A percentile compares a stretch with the other conserved stretches of the same genome.
Conservation (phyloP, 1,140 invertebrate species). For the Aradophagus sp. region DNA sequence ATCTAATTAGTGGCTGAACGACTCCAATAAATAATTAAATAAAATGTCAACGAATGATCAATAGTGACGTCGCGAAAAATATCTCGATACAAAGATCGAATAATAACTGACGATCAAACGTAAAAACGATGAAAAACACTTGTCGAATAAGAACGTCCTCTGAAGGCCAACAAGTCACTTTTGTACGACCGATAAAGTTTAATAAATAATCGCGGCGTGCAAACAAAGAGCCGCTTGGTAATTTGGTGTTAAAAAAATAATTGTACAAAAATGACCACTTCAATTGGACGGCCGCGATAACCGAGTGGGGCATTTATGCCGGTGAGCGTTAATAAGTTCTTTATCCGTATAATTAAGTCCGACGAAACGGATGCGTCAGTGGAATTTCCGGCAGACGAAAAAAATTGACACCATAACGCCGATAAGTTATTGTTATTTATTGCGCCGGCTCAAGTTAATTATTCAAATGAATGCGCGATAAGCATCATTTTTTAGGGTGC, state of each 20-base stretch:
- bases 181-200: slow-evolving; percentile 21
- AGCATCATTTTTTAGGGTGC: slow-evolving; percentile 36
- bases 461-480: slow-evolving; percentile 49
- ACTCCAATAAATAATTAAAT: too few species aligned
- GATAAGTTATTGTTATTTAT: slow-evolving; percentile 55
- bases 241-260: background rate
- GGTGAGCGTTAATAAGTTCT: slow-evolving; percentile 37
- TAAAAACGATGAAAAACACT: background rate
- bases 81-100: too few species aligned
- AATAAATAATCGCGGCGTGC: slow-evolving; percentile 30
- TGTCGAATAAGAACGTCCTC: slow-evolving; percentile 8
- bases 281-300: slow-evolving; percentile 22
- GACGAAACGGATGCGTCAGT: slow-evolving; percentile 8
- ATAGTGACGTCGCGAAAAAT: too few species aligned
- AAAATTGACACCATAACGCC: slow-evolving; percentile 13
- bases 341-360: slow-evolving; percentile 35
- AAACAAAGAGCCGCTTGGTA: slow-evolving; percentile 18
- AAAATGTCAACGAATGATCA: too few species aligned
- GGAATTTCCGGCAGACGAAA: slow-evolving; percentile 20
- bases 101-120: too few species aligned
- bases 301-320: slow-evolving; percentile 23
- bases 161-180: slow-evolving; percentile 28
- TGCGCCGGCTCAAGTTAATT: slow-evolving; percentile 29
- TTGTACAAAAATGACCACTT: slow-evolving; percentile 17
- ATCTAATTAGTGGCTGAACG: too few species aligned